phyloP scores from a whole-genome alignment of 2,797 vertebrate genomes.

The Gymnothorax reevesii region DNA sequence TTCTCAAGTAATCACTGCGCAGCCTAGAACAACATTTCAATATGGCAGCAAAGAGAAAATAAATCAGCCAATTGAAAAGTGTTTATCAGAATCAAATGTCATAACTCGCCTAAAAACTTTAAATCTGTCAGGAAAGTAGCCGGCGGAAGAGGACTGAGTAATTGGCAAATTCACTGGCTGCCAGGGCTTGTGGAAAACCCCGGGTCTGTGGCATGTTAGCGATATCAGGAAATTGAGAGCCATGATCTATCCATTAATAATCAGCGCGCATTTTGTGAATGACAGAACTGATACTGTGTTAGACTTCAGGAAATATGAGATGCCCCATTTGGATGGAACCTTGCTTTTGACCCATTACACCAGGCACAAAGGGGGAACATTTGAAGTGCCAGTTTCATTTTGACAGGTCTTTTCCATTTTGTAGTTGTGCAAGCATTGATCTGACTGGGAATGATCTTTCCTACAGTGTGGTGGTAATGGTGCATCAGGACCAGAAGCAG shows the following conservation, averaged over 20 bases:
- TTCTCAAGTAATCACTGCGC: too few species aligned
- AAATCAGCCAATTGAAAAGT: too few species aligned
- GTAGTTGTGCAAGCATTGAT: slow-evolving; percentile 27
- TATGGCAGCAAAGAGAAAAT: too few species aligned
- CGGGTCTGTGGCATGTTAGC: too few species aligned
- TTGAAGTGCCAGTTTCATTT: slow-evolving; percentile 9
- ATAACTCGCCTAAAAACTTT: too few species aligned
- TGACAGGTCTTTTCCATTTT: not conserved
- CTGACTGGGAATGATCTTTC: slow-evolving; percentile 7
- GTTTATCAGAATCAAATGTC: too few species aligned
- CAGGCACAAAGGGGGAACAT: slow-evolving; percentile 5
- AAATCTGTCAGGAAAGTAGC: too few species aligned
- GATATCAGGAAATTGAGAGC: not conserved
- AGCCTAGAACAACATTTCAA: too few species aligned
- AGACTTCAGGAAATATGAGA: not conserved
- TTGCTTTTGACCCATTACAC: not conserved
- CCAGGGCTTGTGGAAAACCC: too few species aligned
- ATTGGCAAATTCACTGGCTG: too few species aligned
- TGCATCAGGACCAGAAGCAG: not conserved
- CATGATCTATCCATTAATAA: not conserved
- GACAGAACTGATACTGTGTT: not conserved
- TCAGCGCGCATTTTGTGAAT: not conserved
- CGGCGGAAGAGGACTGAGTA: too few species aligned
- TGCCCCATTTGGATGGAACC: not conserved
- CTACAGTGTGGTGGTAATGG: not conserved